Base-by-base conservation (phyloP, 2,113 vertebrate genomes). In the Labeo catla region DNA sequence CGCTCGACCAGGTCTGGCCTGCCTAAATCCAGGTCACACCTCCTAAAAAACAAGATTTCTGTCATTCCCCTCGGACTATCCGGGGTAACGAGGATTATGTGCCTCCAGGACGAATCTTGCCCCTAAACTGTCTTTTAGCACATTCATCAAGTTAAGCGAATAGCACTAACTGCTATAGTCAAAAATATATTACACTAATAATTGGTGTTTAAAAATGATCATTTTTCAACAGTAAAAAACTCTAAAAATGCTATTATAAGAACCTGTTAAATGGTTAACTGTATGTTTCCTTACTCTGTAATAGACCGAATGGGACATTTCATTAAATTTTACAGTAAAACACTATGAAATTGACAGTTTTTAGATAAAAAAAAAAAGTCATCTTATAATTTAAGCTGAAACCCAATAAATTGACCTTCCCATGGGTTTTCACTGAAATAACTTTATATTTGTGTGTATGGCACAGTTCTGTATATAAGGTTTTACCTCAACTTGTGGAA, bases 1-100 rank as follows among this genome's bases (percentile, higher is more conserved):
- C 23, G 61, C 66, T 65, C 34, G 65, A 83, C 88, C 66, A 61
- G 68, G 78, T 50, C 83, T 85, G 63, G 70, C 45, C 12, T 49
- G n/a, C 45, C 76, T 81, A 87, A 89, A 86, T 87, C 89, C 87
- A 73, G 82, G 81, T 84, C 90, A 92, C 90, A 84, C 81, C 78
- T 84, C 65, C 65, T 65, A 70, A 57, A 83, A 83, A 83, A 83
- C 66, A 34, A 39, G 66, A 50, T 59, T 84, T 50, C 50, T 72
- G 49, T 7, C 68, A 34, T 68, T 21, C 16, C 59, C 23, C 16
- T 23, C 8, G 1, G 80, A 45, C n/a, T 73, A 74, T 79, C 21
- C 34, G 23, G 52, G 45, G 84, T 63, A 49, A 86, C 3, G 19
- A 2, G 50, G 66, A 86, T 73, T 81, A 61, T 36, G 10, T 23